phyloP scores from a whole-genome alignment of 2,797 vertebrate species.

The Platyrinchus mystaceus region DNA sequence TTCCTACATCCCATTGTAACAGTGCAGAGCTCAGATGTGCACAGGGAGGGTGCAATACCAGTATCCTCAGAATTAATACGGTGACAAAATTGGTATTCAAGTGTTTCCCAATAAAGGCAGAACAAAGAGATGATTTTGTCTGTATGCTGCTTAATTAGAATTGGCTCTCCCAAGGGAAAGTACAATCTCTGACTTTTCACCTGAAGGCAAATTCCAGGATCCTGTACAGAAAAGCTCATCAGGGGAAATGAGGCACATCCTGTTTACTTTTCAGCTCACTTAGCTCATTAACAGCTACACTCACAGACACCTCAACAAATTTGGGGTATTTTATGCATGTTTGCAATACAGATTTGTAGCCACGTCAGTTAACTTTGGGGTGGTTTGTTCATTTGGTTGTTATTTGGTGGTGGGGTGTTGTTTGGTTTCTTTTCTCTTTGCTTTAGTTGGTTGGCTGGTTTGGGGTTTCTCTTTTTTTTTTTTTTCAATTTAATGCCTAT shows the following conservation, averaged over 20 bases:
- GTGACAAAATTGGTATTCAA: not conserved
- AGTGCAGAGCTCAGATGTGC: not conserved
- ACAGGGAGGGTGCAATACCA: not conserved
- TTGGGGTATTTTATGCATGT: not conserved
- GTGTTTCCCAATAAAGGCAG: not conserved
- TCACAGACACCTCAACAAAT: not conserved
- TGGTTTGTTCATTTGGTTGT: not conserved
- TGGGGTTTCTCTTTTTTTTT: no score
- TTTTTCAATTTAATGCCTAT: not conserved
- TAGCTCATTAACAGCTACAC: not conserved
- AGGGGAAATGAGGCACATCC: conserved; percentile 62
- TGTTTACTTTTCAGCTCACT: conserved; percentile 55
- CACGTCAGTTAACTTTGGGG: fast-evolving
- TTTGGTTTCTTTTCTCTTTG: not conserved
- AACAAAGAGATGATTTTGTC: not conserved
- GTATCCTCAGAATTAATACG: not conserved
- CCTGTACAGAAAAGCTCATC: conserved; percentile 38
- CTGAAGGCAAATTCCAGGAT: conserved; percentile 59
- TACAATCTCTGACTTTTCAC: conserved; percentile 42
- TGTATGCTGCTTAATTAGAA: conserved; percentile 8
- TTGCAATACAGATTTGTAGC: not conserved
- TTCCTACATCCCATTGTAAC: fast-evolving
- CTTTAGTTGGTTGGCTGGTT: not conserved
- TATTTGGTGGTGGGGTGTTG: not conserved
- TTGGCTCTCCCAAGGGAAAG: conserved; percentile 17